A percentile compares a stretch with the other conserved stretches of the same genome.
Evolutionary conservation across 2,113 vertebrate genomes (phyloP).

Genomic region (Aspiorhynchus laticeps): DNA sequence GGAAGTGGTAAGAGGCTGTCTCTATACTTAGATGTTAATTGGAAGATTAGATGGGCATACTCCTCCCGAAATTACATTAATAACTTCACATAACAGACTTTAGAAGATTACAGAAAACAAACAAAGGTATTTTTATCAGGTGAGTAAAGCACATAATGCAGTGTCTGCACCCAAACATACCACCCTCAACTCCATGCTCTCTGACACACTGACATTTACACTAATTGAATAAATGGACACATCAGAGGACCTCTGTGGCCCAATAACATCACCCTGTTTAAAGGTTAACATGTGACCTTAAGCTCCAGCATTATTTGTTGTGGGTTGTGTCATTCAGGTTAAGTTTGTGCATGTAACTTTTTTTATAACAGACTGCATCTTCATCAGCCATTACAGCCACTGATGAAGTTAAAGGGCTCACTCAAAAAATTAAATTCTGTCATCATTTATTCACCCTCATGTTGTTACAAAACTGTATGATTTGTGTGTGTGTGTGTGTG

Average conservation of each 20-base stretch:
- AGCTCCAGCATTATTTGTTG: not conserved
- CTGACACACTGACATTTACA: not conserved
- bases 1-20: too few species aligned
- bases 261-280: not conserved
- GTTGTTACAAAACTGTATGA: not conserved
- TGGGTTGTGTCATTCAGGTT: not conserved
- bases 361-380: not conserved
- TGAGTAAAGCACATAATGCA: conserved; percentile 23
- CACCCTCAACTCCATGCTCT: not conserved
- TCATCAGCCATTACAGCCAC: not conserved
- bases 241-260: not conserved
- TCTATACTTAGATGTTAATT: too few species aligned
- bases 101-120: not conserved
- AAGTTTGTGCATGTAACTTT: not conserved
- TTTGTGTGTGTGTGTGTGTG: too few species aligned
- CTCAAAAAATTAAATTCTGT: not conserved
- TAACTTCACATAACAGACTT: too few species aligned
- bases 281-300: conserved; percentile 3
- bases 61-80: too few species aligned
- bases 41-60: too few species aligned
- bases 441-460: not conserved
- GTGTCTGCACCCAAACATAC: not conserved
- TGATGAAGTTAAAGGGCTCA: not conserved
- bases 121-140: not conserved
- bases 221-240: not conserved